Evolutionary conservation across 2,888 invertebrate species (phyloP), one percentile per base, ranked within the genome.

Genomic region (Homarus gammarus): DNA sequence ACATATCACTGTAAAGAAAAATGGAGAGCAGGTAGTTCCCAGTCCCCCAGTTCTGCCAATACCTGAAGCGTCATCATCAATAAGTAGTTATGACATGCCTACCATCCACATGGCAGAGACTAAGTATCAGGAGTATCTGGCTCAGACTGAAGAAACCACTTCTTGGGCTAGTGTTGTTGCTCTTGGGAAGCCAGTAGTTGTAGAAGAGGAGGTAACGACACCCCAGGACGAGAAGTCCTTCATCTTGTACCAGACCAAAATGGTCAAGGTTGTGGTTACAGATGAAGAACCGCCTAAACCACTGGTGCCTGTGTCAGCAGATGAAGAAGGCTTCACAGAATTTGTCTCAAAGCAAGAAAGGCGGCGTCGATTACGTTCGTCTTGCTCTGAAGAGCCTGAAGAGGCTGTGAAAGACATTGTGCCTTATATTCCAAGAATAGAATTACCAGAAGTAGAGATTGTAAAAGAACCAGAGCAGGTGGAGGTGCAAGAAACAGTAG

Each of bases 251-350:
- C 87, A 91, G 38, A 90, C 72, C 31, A 89, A 90, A 36, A 89
- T 64, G 27, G 82, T 90, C 1, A 85, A 89, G n/a, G 81, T 90
- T 72, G 81, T 90, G 49, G 81, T 90, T 10, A 82, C 78, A 18
- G 92, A 90, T 22, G 87, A 90, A 22, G 72, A 82, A 18, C 51
- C 73, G 8, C 38, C 81, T 27, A 90, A 82, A 77, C 84, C 89
- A 12, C 51, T 81, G 27, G 49, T 81, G 10, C 70, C 79, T 68
- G 10, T 15, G 33, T 49, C 40, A 56, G 56, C 64, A 15, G 84
- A 86, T 56, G 79, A 87, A 61, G 90, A 90, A 75, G 91, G 91
- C 2, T 91, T 91, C 73, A 87, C 82, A 22, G 90, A 91, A 38
- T 90, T 75, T 44, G 77, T 91, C 15, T 88, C 91, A 15, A 91